Conservation (phyloP, 2,888 invertebrate species). For the Autographa gamma region DNA sequence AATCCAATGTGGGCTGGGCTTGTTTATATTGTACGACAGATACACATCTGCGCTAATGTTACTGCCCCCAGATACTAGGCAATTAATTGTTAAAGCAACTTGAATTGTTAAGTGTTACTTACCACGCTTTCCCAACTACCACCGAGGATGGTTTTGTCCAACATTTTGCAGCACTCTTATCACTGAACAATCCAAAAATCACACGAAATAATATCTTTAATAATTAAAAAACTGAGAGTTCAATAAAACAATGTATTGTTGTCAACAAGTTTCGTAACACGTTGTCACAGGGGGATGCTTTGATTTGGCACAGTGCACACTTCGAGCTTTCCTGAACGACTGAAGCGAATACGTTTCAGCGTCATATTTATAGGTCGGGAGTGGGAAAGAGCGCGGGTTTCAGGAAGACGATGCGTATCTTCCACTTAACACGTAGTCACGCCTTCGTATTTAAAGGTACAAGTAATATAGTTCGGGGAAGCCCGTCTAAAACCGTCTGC, state of each 20-base stretch:
- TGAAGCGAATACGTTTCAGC: constrained; percentile 80
- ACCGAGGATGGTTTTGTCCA: constrained; percentile 84
- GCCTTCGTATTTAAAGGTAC: constrained; percentile 75
- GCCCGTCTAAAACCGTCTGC: constrained; percentile 76
- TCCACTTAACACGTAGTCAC: constrained; percentile 83
- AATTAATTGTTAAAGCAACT: constrained; percentile 10
- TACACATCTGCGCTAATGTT: constrained; percentile 21
- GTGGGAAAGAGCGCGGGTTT: constrained; percentile 78
- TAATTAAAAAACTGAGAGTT: constrained; percentile 55
- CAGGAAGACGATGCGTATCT: constrained; percentile 79
- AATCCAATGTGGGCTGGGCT: constrained; percentile 59
- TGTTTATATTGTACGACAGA: constrained; percentile 44
- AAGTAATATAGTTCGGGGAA: constrained; percentile 84
- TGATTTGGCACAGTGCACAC: constrained; percentile 81
- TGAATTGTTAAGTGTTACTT: constrained; percentile 64
- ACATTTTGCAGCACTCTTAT: constrained; percentile 71
- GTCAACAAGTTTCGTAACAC: constrained; percentile 74
- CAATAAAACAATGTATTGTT: constrained; percentile 60
- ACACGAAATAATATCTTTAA: constrained; percentile 60
- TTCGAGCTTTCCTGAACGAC: constrained; percentile 83
- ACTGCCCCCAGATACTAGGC: constrained; percentile 3
- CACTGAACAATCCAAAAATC: constrained; percentile 66
- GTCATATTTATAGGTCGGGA: constrained; percentile 83
- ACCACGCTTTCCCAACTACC: constrained; percentile 88
- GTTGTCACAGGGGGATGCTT: constrained; percentile 75